Evolutionary conservation across 2,113 vertebrate species (phyloP), one percentile per base, ranked within the genome.

Genomic region (Oncorhynchus clarkii): DNA sequence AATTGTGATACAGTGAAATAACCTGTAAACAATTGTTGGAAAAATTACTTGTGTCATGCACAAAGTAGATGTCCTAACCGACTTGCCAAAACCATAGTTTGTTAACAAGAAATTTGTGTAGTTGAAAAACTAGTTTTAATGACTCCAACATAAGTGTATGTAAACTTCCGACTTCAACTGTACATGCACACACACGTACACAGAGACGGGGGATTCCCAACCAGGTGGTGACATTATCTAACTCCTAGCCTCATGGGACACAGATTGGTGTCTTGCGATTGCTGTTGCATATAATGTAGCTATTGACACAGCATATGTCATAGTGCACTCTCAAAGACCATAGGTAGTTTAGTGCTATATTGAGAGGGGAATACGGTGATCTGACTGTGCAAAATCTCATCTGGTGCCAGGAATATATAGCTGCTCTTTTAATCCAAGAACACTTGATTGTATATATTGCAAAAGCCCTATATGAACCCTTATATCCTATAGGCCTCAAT

Each of bases 191-290:
- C 34, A 39, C 34, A 45, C 9, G 39, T 45, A 45, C 39, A 45
- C 39, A 45, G 49, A 34, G 54, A 65, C 45, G 2, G 29, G 67
- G 11, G 27, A 7, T 70, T 62, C 72, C 60, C 72, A 26, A 24
- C 18, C 3, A 26, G 45, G 31, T 75, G 76, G 75, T 72, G 49
- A 69, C 22, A 72, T 26, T 59, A 20, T 14, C 26, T 16, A 67
- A 27, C 66, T 31, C 6, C 2, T 11, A 2, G 39, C 9, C 39
- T 45, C 66, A 31, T 67, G 4, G 65, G 26, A 13, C 65, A 27
- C 5, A 9, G 11, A 26, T 24, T 26, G 26, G 62, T 22, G 26
- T 65, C 62, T 8, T 22, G 11, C 9, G 62, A 11, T 65, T 26
- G 62, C 13, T 67, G 14, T n/a, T 20, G 29, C 29, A 67, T 16